Evolutionary conservation across 2,113 vertebrate genomes (phyloP), one percentile per base, ranked within the genome.

Genomic region (Candoia aspera): DNA sequence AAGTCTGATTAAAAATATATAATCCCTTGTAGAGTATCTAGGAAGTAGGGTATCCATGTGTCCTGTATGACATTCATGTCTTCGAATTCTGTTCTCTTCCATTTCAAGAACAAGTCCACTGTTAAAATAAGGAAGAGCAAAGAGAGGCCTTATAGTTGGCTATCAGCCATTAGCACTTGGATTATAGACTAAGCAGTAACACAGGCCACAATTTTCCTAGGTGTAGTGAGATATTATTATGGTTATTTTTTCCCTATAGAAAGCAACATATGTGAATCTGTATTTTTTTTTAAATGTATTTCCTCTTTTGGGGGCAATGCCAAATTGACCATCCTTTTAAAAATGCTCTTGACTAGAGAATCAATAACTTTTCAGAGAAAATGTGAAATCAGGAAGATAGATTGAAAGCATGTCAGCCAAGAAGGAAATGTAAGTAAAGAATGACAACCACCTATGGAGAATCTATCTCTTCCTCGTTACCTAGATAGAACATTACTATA

Each of bases 371-470:
- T 93, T 93, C 90, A 94, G 91, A 89, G 62, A 57, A 93, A 64
- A 88, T 42, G 33, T 64, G 57, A 84, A 88, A 59, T 5, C 58
- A 42, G 57, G 26, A 87, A 84, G 58, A 53, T 91, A 84, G 94
- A 95, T 91, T 19, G 64, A 87, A 90, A 23, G 91, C 90, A 93
- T 2, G 13, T 94, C 93, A 93, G 91, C 91, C 86, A 92, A 95
- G 92, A 88, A 92, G 91, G 91, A 6, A 90, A 58, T 60, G 58
- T 92, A 84, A 93, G 91, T 54, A 55, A 88, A 93, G 91, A 95
- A 49, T 94, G 94, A 95, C 94, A 92, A 91, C 89, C 91, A 93
- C 91, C 89, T 94, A 94, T 94, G 0, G 33, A 94, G 94, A 94
- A 57, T 6, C 64, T 93, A 89, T 91, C 91, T 95, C 90, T 86